Evolutionary conservation across 2,888 invertebrate genomes (phyloP).

Genomic region (Elysia crispata): DNA sequence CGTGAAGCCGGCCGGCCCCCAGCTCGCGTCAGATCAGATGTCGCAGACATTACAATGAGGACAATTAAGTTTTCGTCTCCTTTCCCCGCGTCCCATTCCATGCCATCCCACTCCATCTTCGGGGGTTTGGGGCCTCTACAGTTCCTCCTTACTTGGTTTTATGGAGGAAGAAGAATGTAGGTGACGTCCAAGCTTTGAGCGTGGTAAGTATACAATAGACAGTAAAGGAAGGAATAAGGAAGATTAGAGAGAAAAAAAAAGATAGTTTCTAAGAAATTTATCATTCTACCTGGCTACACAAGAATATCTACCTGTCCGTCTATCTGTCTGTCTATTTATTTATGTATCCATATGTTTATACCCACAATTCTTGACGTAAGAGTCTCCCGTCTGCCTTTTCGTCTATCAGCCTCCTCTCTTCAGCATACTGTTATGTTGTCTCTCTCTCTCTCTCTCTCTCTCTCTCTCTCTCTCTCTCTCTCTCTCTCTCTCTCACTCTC

Average conservation of each 20-base stretch:
- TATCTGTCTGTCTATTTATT: too few species aligned
- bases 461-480: too few species aligned
- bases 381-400: too few species aligned
- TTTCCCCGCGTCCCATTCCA: not conserved
- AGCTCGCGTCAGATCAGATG: slow-evolving; percentile 48
- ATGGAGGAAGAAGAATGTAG: not conserved
- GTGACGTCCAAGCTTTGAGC: not conserved
- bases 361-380: too few species aligned
- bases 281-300: too few species aligned
- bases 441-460: too few species aligned
- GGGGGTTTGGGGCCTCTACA: not conserved
- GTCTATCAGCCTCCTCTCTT: too few species aligned
- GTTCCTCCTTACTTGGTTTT: slow-evolving; percentile 16
- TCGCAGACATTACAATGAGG: slow-evolving; percentile 47
- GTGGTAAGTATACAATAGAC: not conserved
- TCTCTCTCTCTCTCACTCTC: too few species aligned
- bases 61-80: slow-evolving; percentile 46
- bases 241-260: not conserved
- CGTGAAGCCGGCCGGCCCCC: slow-evolving; percentile 26
- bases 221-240: not conserved
- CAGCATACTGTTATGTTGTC: too few species aligned
- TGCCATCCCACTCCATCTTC: slow-evolving; percentile 5
- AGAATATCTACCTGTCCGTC: too few species aligned
- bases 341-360: too few species aligned
- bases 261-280: too few species aligned